Evolutionary conservation across 2,888 invertebrate species (phyloP).

Genomic region (Cerastoderma edule): DNA sequence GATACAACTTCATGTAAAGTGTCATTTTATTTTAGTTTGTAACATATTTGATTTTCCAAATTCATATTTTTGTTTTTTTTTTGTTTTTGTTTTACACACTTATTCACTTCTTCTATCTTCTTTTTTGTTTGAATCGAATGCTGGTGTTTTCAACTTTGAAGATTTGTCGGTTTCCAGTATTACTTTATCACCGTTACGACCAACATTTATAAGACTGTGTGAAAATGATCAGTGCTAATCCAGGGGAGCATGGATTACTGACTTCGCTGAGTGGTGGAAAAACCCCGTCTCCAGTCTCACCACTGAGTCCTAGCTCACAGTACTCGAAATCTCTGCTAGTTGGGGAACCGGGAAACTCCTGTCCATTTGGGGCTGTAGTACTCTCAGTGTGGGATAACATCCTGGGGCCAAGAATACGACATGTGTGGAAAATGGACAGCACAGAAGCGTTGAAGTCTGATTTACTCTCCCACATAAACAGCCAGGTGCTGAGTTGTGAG

Average conservation of each 20-base stretch:
- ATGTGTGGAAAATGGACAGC: slow-evolving; percentile 76
- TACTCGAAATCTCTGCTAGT: slow-evolving; percentile 70
- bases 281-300: slow-evolving; percentile 53
- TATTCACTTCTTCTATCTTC: no score
- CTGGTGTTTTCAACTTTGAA: no score
- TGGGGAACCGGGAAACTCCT: slow-evolving; percentile 58
- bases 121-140: no score
- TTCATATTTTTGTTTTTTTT: no score
- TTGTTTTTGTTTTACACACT: no score
- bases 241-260: neutral
- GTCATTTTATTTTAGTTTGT: no score
- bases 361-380: slow-evolving; percentile 70
- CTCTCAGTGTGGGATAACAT: slow-evolving; percentile 82
- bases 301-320: slow-evolving; percentile 75
- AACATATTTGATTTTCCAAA: no score
- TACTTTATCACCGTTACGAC: no score
- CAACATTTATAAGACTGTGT: no score
- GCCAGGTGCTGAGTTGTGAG: slow-evolving; percentile 80
- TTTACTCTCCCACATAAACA: slow-evolving; percentile 74
- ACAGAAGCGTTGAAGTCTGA: slow-evolving; percentile 54
- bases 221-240: slow-evolving; percentile 17
- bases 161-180: no score
- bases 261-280: neutral
- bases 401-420: slow-evolving; percentile 79
- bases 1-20: no score